These are phyloP conservation scores for Babylonia areolata DNA, from an alignment of 1,140 invertebrate genomes.

Conservation along the genomic window DNA sequence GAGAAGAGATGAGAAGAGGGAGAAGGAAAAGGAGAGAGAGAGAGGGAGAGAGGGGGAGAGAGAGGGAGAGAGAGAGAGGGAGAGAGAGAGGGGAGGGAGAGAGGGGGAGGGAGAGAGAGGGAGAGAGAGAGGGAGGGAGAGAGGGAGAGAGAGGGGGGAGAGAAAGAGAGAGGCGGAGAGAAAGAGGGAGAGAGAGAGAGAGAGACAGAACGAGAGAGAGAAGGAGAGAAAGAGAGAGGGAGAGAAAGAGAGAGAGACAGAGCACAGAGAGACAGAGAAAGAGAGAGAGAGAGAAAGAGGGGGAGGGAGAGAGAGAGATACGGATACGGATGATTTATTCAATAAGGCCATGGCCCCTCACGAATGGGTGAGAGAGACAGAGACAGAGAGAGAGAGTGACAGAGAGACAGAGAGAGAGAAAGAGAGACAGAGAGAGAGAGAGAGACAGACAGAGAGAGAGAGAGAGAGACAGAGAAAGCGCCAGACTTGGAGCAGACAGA, in stretches of 20 bases:
- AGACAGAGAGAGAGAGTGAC: not conserved
- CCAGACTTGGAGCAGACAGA: not conserved
- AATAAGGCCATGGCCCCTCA: too few relatives aligned
- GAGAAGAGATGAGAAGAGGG: not conserved
- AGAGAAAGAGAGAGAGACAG: constrained; percentile 13
- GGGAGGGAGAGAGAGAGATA: too few relatives aligned
- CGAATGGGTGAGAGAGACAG: not conserved
- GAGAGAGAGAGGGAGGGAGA: not conserved
- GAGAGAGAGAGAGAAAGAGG: constrained; percentile 17
- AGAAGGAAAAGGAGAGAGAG: not conserved
- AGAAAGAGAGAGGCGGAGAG: not conserved
- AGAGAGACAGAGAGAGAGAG: not conserved
- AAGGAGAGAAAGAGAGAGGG: constrained; percentile 12
- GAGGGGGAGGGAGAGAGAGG: constrained; percentile 9
- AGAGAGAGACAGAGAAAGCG: not conserved
- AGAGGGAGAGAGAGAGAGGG: not conserved
- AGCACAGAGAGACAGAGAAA: not conserved
- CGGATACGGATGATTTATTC: too few relatives aligned
- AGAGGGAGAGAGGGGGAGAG: constrained; percentile 3
- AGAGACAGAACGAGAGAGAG: constrained; percentile 18
- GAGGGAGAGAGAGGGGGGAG: not conserved
- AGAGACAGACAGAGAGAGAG: not conserved
- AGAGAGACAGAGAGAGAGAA: not conserved
- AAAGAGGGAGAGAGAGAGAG: not conserved
- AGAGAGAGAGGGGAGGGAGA: not conserved